Percentiles rank a stretch among this genome's conserved stretches.
Conservation (phyloP, 2,113 vertebrate species). For the Cyprinodon brontotheroides region DNA sequence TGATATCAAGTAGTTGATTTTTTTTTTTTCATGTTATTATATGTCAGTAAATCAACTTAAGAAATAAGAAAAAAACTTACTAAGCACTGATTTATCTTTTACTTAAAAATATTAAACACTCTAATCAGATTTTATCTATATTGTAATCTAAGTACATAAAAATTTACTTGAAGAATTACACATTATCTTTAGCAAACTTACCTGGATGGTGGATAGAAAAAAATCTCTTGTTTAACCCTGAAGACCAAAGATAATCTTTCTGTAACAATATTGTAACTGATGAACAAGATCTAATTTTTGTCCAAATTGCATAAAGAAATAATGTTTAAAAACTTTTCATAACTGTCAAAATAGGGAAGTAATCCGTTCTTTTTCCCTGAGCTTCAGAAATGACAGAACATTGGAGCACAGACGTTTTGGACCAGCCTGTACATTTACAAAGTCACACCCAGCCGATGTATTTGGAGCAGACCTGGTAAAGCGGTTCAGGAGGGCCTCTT, state of each 20-base stretch:
- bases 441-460: conserved; percentile 78
- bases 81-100: no score
- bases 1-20: not conserved
- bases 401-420: conserved; percentile 7
- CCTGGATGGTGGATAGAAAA: conserved; percentile 1
- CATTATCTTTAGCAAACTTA: conserved; percentile 1
- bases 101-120: no score
- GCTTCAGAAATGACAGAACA: conserved; percentile 41
- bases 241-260: not conserved
- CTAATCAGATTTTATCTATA: no score
- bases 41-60: not conserved
- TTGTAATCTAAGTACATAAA: no score
- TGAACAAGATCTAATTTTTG: not conserved
- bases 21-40: not conserved
- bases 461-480: conserved; percentile 74
- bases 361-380: conserved; percentile 54
- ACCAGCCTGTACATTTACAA: conserved; percentile 53
- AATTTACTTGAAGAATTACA: no score
- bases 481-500: conserved; percentile 50
- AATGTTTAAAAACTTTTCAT: conserved; percentile 24
- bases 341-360: conserved; percentile 19
- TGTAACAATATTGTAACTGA: not conserved
- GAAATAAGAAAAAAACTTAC: not conserved
- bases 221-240: not conserved
- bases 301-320: not conserved